Percentiles rank a stretch among this genome's conserved stretches.
These are phyloP conservation scores for Paramormyrops kingsleyae DNA, from an alignment of 2,113 vertebrate genomes.

Conservation along the genomic window DNA sequence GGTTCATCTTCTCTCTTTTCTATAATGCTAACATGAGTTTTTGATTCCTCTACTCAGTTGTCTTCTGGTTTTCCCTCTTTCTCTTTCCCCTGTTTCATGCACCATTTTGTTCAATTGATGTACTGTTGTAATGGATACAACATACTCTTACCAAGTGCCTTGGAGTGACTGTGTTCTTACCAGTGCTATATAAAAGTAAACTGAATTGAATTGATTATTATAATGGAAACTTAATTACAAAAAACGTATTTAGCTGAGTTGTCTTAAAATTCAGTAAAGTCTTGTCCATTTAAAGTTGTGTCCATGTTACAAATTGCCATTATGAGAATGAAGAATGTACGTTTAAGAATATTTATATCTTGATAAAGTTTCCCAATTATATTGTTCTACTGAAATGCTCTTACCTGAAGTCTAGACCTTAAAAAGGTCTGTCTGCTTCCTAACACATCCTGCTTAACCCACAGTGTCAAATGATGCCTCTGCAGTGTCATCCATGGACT, in stretches of 20 bases:
- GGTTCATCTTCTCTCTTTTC: too few relatives aligned
- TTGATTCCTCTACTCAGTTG: too few relatives aligned
- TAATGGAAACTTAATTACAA: neutral
- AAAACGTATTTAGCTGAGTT: neutral
- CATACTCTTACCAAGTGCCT: neutral
- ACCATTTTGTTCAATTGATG: too few relatives aligned
- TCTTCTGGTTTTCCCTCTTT: too few relatives aligned
- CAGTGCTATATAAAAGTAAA: neutral
- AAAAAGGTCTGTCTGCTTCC: neutral
- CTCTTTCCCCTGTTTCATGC: too few relatives aligned
- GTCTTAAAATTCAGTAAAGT: too few relatives aligned
- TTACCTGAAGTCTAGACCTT: neutral
- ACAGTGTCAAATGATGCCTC: neutral
- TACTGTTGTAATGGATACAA: too few relatives aligned
- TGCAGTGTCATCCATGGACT: too few relatives aligned
- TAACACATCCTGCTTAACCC: neutral
- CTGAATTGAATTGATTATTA: neutral
- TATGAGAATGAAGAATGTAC: neutral
- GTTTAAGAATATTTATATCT: neutral
- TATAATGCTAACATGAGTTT: too few relatives aligned
- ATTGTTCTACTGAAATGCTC: too few relatives aligned
- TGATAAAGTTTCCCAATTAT: too few relatives aligned
- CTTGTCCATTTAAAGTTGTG: too few relatives aligned
- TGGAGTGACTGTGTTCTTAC: neutral
- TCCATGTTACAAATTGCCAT: neutral